Percentiles rank a stretch among this genome's conserved stretches.
Evolutionary conservation across 2,113 vertebrate species (phyloP).

Genomic region (Odontophorus gujanensis): DNA sequence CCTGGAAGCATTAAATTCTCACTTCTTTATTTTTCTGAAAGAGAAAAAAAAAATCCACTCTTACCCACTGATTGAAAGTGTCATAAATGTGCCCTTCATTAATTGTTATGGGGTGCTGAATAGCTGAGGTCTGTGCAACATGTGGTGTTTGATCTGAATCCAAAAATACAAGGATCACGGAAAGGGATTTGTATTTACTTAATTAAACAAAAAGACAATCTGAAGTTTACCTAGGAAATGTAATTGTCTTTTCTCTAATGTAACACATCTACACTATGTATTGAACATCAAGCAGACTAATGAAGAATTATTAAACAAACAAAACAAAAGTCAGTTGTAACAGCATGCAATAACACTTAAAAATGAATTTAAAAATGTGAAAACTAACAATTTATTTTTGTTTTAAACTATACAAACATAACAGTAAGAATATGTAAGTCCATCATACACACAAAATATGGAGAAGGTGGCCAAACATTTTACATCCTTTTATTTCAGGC

Average conservation of each 20-base stretch:
- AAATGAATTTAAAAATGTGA: too few relatives aligned
- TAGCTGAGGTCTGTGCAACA: conserved; percentile 23
- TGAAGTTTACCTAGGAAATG: too few relatives aligned
- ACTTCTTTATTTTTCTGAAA: background rate
- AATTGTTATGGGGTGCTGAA: conserved; percentile 40
- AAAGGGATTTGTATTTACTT: conserved; percentile 13
- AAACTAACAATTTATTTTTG: background rate
- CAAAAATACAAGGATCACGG: conserved; percentile 42
- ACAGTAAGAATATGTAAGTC: background rate
- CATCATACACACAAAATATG: background rate
- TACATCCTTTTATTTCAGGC: background rate
- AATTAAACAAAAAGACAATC: conserved; percentile 22
- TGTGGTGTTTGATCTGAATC: conserved; percentile 66
- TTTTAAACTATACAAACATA: background rate
- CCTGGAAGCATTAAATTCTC: background rate
- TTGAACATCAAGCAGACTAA: background rate
- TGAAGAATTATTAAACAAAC: background rate
- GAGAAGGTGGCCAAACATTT: background rate
- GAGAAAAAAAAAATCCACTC: background rate
- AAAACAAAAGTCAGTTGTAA: background rate
- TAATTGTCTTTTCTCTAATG: too few relatives aligned
- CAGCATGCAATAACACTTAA: background rate
- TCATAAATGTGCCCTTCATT: conserved; percentile 85
- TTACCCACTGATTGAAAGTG: conserved; percentile 94
- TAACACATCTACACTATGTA: background rate